Conservation (phyloP, 2,797 vertebrate genomes). For the Vultur gryphus region DNA sequence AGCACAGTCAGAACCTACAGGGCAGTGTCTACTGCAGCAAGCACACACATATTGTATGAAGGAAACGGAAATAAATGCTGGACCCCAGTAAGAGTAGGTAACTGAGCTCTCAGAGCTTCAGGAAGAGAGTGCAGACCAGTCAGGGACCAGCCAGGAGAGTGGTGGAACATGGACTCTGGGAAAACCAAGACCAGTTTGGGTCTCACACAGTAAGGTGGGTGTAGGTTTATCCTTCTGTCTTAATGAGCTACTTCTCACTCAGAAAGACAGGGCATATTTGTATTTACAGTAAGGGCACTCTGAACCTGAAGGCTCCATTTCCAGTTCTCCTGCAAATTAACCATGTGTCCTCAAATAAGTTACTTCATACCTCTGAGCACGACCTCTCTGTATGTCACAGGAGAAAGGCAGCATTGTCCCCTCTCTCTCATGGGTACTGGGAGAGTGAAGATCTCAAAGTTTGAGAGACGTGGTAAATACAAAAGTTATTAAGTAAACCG, state of each 20-base stretch:
- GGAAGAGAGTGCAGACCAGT: background rate
- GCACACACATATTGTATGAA: background rate
- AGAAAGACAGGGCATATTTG: background rate
- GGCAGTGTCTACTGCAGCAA: background rate
- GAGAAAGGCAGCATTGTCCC: background rate
- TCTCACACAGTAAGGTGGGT: background rate
- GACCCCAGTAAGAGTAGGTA: background rate
- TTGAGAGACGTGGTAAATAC: background rate
- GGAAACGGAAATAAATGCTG: background rate
- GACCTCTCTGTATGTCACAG: accelerated
- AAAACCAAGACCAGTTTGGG: background rate
- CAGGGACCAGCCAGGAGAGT: background rate
- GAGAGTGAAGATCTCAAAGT: background rate
- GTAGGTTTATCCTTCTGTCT: background rate
- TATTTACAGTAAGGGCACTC: background rate
- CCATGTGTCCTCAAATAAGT: background rate
- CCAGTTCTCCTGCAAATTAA: background rate
- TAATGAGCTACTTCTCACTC: background rate
- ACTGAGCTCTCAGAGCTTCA: background rate
- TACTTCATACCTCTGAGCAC: background rate
- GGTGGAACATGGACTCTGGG: background rate
- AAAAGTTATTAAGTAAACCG: background rate
- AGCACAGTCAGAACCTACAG: background rate
- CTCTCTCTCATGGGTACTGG: background rate
- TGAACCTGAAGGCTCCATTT: background rate